Conservation (phyloP, 2,113 vertebrate species). For the Trematomus loennbergii region DNA sequence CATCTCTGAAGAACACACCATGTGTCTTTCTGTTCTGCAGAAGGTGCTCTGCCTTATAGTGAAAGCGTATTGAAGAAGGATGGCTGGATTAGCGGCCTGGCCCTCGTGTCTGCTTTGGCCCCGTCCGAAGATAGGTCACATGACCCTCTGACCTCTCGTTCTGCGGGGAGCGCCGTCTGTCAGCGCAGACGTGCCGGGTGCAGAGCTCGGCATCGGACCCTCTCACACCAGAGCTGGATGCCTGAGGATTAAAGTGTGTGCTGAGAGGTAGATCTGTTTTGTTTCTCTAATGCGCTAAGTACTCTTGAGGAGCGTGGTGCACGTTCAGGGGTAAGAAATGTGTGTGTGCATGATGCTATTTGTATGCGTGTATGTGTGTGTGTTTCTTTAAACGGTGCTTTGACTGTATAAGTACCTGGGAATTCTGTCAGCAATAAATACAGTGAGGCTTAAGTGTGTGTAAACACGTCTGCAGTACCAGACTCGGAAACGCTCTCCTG, state of each 20-base stretch:
- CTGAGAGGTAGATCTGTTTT: constrained; percentile 80
- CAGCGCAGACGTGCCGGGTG: constrained; percentile 46
- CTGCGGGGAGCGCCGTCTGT: constrained; percentile 51
- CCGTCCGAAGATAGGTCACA: constrained; percentile 54
- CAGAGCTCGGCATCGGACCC: constrained; percentile 50
- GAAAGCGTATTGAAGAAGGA: constrained; percentile 27
- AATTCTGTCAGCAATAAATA: constrained; percentile 84
- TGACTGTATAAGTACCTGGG: constrained; percentile 53
- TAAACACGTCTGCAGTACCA: constrained; percentile 86
- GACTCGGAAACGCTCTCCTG: constrained; percentile 76
- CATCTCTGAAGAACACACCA: no score
- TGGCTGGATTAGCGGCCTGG: constrained; percentile 44
- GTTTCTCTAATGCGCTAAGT: constrained; percentile 81
- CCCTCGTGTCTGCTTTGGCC: constrained; percentile 23
- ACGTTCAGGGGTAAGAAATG: constrained; percentile 33
- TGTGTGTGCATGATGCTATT: constrained; percentile 39
- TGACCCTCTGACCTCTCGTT: constrained; percentile 62
- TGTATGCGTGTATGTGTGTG: constrained; percentile 25
- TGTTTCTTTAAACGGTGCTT: constrained; percentile 17
- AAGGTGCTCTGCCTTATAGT: not conserved
- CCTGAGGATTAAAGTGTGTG: constrained; percentile 81
- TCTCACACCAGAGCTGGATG: constrained; percentile 77
- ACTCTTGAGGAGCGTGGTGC: constrained; percentile 60
- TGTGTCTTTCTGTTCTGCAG: not conserved
- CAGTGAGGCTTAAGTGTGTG: constrained; percentile 78